A percentile compares a stretch with the other conserved stretches of the same genome.
phyloP scores from a whole-genome alignment of 2,113 vertebrate species.

The Cheirogaleus medius region DNA sequence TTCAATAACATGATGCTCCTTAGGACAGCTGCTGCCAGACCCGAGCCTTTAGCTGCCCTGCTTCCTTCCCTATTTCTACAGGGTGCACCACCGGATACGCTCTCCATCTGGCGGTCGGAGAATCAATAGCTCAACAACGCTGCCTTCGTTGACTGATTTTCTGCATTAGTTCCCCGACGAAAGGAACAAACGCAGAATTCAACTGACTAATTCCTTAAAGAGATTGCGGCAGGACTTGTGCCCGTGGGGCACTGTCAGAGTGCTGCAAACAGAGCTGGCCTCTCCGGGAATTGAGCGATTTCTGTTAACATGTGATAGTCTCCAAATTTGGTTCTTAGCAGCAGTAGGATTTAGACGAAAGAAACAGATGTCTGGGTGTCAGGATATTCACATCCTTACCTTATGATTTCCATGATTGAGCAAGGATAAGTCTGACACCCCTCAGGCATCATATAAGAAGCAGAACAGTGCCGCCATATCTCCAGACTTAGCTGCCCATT shows the following conservation, averaged over 20 bases:
- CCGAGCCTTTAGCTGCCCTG: background rate
- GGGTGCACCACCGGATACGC: background rate
- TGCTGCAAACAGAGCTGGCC: background rate
- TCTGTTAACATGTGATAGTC: background rate
- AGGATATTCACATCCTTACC: background rate
- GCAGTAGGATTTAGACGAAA: background rate
- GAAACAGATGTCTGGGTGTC: background rate
- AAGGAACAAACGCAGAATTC: conserved; percentile 17
- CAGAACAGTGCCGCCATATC: fast-evolving
- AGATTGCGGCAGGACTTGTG: background rate
- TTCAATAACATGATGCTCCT: background rate
- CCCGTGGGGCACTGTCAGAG: background rate
- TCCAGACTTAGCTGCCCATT: background rate
- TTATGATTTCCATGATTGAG: background rate
- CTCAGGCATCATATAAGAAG: background rate
- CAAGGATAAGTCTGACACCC: background rate
- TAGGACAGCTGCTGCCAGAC: background rate
- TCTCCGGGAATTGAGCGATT: background rate
- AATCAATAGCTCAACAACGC: background rate
- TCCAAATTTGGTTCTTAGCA: background rate
- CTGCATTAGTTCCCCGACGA: background rate
- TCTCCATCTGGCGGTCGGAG: background rate
- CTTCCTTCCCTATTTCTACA: background rate
- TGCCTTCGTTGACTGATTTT: background rate
- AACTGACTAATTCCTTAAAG: conserved; percentile 24